A percentile compares a stretch with the other conserved stretches of the same genome.
These are phyloP conservation scores for Drosophila parthenogenetica DNA, from an alignment of 2,888 invertebrate genomes.

Conservation along the genomic window DNA sequence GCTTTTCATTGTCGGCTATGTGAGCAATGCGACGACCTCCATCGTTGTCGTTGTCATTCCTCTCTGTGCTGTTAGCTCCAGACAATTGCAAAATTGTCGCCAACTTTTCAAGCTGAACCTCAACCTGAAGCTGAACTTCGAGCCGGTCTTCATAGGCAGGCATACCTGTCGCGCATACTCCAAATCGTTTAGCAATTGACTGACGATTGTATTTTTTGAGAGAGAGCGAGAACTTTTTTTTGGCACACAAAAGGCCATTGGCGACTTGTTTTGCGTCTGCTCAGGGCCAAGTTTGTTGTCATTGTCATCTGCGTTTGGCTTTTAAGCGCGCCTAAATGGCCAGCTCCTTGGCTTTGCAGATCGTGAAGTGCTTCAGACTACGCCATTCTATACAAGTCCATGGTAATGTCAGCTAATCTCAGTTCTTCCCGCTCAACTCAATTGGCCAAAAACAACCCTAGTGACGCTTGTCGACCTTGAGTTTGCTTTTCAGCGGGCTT, in stretches of 20 bases:
- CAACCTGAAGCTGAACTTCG: slow-evolving; percentile 22
- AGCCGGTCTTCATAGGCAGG: slow-evolving; percentile 65
- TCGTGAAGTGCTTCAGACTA: slow-evolving; percentile 23
- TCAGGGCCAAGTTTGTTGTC: slow-evolving; percentile 52
- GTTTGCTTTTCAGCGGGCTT: neutral
- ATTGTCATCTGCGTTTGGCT: slow-evolving; percentile 54
- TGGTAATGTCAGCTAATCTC: slow-evolving; percentile 6
- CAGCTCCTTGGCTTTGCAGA: slow-evolving; percentile 18
- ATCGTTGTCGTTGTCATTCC: slow-evolving; percentile 59
- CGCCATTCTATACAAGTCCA: slow-evolving; percentile 10
- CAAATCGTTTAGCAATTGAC: slow-evolving; percentile 78
- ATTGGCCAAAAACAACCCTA: neutral
- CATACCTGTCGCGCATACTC: slow-evolving; percentile 80
- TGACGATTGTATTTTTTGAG: slow-evolving; percentile 65
- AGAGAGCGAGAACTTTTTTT: slow-evolving; percentile 10
- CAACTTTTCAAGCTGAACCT: slow-evolving; percentile 50
- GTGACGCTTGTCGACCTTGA: neutral
- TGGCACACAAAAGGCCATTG: slow-evolving; percentile 62
- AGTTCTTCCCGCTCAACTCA: slow-evolving; percentile 27
- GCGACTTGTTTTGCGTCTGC: slow-evolving; percentile 27
- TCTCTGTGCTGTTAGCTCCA: slow-evolving; percentile 36
- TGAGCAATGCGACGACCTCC: slow-evolving; percentile 75
- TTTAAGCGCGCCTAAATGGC: slow-evolving; percentile 37
- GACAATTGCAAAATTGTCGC: slow-evolving; percentile 83
- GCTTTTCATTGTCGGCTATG: slow-evolving; percentile 78